Evolutionary conservation across 2,888 invertebrate genomes (phyloP).

Genomic region (Diaphora mendica): DNA sequence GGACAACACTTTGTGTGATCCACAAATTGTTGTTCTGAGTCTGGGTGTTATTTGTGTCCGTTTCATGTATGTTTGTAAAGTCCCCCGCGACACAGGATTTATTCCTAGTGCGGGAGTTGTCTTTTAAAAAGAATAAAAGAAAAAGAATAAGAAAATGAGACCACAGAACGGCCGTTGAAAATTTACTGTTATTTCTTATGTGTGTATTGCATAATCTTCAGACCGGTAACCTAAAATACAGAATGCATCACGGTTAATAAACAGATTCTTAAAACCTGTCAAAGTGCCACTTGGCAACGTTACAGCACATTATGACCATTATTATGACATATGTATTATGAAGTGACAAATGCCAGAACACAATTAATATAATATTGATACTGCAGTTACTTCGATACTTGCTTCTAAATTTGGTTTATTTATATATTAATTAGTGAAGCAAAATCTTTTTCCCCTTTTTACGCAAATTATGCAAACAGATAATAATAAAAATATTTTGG

Average conservation of each 20-base stretch:
- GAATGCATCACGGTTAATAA: slow-evolving; percentile 10
- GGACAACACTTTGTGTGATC: too few species aligned
- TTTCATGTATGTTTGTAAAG: too few species aligned
- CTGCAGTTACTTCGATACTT: neutral
- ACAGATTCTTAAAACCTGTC: slow-evolving; percentile 2
- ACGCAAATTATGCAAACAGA: too few species aligned
- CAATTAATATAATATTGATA: slow-evolving; percentile 1
- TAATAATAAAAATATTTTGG: too few species aligned
- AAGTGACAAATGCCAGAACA: slow-evolving; percentile 6
- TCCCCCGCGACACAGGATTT: too few species aligned
- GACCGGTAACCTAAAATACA: neutral
- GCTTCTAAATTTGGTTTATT: neutral
- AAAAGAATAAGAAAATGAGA: too few species aligned
- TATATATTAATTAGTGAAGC: neutral
- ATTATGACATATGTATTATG: slow-evolving; percentile 5
- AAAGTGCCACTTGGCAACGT: slow-evolving; percentile 4
- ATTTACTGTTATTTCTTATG: neutral
- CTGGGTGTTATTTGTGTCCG: too few species aligned
- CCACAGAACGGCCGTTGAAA: neutral
- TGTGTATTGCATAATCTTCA: neutral
- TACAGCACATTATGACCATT: slow-evolving; percentile 1
- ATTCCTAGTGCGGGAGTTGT: too few species aligned
- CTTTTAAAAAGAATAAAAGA: too few species aligned
- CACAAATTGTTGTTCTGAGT: too few species aligned
- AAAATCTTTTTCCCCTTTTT: too few species aligned